phyloP scores from a whole-genome alignment of 2,113 vertebrate species.

The Cisticola juncidis region DNA sequence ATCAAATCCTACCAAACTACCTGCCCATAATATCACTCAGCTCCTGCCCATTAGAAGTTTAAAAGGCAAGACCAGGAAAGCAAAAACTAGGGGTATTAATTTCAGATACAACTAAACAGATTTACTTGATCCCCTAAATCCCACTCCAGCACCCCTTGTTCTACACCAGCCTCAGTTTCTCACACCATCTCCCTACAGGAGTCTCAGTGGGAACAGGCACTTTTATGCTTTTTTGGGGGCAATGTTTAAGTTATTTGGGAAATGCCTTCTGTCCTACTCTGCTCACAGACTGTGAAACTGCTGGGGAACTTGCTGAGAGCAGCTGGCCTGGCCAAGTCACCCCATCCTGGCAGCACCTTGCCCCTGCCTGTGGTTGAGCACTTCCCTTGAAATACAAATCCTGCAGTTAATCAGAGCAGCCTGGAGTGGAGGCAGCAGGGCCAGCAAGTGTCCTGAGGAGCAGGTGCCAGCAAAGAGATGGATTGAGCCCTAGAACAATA shows the following conservation, averaged over 20 bases:
- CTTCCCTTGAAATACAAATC: background rate
- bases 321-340: background rate
- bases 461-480: constrained; percentile 4
- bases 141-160: background rate
- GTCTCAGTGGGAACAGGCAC: rapidly evolving
- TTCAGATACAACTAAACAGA: background rate
- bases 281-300: background rate
- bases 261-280: background rate
- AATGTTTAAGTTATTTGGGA: background rate
- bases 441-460: background rate
- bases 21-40: background rate
- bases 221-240: background rate
- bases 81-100: background rate
- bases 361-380: background rate
- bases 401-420: background rate
- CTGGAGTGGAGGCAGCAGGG: background rate
- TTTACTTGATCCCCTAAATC: background rate
- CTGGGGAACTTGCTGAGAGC: background rate
- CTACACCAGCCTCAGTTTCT: background rate
- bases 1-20: background rate
- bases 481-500: constrained; percentile 23
- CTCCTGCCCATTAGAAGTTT: background rate
- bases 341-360: background rate
- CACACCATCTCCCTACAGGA: background rate
- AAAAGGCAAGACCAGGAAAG: background rate